These are phyloP conservation scores for Netelia melanura DNA, from an alignment of 2,888 invertebrate genomes.

Conservation along the genomic window DNA sequence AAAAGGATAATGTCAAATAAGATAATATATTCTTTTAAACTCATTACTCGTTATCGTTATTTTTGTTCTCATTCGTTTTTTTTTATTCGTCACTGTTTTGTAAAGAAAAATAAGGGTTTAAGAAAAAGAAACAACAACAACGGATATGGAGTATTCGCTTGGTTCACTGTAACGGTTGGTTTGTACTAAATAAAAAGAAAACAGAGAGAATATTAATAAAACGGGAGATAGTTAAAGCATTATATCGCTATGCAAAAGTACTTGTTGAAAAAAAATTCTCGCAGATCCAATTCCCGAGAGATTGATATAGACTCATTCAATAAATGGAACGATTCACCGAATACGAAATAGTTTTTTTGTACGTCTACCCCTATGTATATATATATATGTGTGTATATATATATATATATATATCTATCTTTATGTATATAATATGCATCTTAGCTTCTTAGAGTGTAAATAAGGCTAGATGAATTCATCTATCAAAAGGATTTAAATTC, in stretches of 20 bases:
- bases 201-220: conserved; percentile 16
- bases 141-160: conserved; percentile 63
- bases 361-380: conserved; percentile 30
- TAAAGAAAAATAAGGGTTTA: conserved; percentile 14
- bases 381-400: conserved; percentile 20
- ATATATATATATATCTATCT: conserved; percentile 3
- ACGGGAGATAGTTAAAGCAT: conserved; percentile 31
- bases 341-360: conserved; percentile 63
- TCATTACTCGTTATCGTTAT: neutral
- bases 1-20: neutral
- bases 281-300: conserved; percentile 17
- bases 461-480: conserved; percentile 65
- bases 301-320: conserved; percentile 42
- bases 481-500: conserved; percentile 49
- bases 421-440: conserved; percentile 44
- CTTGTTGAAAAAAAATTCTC: conserved; percentile 43
- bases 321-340: conserved; percentile 66
- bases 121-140: conserved; percentile 45
- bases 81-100: conserved; percentile 58
- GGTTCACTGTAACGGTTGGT: conserved; percentile 40
- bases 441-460: conserved; percentile 55
- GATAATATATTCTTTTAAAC: neutral
- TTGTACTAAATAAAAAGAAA: conserved; percentile 28
- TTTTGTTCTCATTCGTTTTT: conserved; percentile 22
- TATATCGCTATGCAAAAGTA: conserved; percentile 35